A percentile compares a stretch with the other conserved stretches of the same genome.
These are phyloP conservation scores for Philereme transversata DNA, from an alignment of 2,888 invertebrate genomes.

Conservation along the genomic window DNA sequence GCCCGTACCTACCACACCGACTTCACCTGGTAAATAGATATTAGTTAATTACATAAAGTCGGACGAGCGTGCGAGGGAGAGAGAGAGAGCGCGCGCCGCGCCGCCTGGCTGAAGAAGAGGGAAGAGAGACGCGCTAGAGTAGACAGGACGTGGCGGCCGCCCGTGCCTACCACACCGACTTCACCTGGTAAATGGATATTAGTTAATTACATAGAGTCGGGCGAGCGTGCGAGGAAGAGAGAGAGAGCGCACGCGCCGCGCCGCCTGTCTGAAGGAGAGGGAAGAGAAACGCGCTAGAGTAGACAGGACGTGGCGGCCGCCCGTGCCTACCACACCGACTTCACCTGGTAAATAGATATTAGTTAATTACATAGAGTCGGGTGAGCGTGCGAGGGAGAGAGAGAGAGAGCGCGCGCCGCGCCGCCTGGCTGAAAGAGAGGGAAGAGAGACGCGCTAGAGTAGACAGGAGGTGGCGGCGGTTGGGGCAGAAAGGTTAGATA, in stretches of 20 bases:
- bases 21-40: constrained; percentile 40
- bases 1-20: constrained; percentile 46
- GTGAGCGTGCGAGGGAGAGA: constrained; percentile 86
- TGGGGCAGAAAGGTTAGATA: too few relatives aligned
- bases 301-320: constrained; percentile 85
- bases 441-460: constrained; percentile 86
- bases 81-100: neutral
- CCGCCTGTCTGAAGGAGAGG: constrained; percentile 86
- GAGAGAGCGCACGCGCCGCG: constrained; percentile 85
- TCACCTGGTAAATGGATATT: too few relatives aligned
- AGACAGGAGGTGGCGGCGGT: constrained; percentile 85
- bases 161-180: too few relatives aligned
- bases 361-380: constrained; percentile 84
- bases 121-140: too few relatives aligned
- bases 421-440: constrained; percentile 86
- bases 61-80: neutral
- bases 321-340: constrained; percentile 47
- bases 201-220: constrained; percentile 84
- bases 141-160: too few relatives aligned
- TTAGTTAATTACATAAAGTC: neutral
- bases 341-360: constrained; percentile 38
- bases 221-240: constrained; percentile 86
- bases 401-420: constrained; percentile 85
- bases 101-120: constrained; percentile 84
- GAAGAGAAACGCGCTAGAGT: constrained; percentile 86